phyloP scores from a whole-genome alignment of 1,140 invertebrate species.

The Ylistrum balloti region DNA sequence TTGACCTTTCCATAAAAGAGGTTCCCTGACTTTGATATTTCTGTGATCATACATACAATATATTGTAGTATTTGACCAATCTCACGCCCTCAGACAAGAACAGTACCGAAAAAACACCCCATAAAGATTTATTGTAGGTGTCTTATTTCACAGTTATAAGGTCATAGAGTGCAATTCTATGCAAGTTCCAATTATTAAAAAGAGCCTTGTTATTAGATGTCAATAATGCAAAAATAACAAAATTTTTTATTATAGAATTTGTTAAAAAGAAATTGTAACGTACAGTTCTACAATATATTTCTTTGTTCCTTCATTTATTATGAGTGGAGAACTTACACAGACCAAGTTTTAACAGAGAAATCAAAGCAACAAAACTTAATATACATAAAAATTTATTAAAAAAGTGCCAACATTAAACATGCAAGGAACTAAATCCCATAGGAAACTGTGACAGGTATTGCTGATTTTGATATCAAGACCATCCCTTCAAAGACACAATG shows the following conservation, averaged over 20 bases:
- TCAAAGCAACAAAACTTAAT: too few relatives aligned
- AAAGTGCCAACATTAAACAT: too few relatives aligned
- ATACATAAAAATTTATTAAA: too few relatives aligned
- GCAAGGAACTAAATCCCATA: too few relatives aligned
- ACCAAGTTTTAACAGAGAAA: too few relatives aligned
- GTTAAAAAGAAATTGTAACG: not conserved
- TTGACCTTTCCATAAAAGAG: too few relatives aligned
- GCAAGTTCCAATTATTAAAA: not conserved
- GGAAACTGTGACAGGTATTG: too few relatives aligned
- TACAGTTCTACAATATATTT: not conserved
- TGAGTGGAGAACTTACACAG: not conserved
- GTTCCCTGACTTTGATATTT: not conserved
- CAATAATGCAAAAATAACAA: too few relatives aligned
- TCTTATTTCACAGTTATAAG: not conserved
- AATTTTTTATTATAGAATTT: too few relatives aligned
- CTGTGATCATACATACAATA: not conserved
- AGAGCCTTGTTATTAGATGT: not conserved
- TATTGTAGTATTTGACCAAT: slow-evolving; percentile 5
- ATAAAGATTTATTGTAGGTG: not conserved
- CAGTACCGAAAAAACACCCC: not conserved
- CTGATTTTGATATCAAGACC: too few relatives aligned
- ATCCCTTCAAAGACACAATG: too few relatives aligned
- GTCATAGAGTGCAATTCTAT: not conserved
- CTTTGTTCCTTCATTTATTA: not conserved
- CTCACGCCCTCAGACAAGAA: not conserved